Evolutionary conservation across 53 echinoderm and acorn worm species (phyloP).

Genomic region (Henricia sp.): DNA sequence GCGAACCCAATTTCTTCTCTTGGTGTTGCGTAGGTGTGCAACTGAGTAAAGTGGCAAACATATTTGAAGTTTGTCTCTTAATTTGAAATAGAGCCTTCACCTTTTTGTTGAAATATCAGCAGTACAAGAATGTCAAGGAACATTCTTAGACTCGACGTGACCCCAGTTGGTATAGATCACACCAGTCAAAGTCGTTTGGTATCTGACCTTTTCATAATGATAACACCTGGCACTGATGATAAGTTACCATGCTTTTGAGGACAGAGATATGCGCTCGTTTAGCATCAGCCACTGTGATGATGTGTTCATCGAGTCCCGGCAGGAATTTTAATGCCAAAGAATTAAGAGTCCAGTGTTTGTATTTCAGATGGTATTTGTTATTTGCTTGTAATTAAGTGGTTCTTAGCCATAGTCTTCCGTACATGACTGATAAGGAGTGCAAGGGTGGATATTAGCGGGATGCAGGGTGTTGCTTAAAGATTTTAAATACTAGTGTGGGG

Average conservation of each 20-base stretch:
- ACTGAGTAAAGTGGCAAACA: too few relatives aligned
- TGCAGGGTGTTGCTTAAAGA: too few relatives aligned
- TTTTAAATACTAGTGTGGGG: too few relatives aligned
- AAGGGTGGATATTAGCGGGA: too few relatives aligned
- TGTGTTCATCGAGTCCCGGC: too few relatives aligned
- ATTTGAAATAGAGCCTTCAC: not conserved
- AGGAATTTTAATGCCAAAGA: not conserved
- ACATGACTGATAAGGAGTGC: too few relatives aligned
- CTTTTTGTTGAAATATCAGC: not conserved
- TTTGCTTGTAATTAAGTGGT: not conserved
- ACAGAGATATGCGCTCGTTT: not conserved
- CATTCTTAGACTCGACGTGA: not conserved
- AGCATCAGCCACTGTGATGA: not conserved
- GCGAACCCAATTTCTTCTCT: not conserved
- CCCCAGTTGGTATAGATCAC: not conserved
- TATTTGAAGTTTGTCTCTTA: too few relatives aligned
- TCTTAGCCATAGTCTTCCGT: too few relatives aligned
- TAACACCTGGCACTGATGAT: not conserved
- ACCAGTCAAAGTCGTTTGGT: not conserved
- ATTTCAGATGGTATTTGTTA: not conserved
- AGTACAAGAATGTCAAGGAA: not conserved
- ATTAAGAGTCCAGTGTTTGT: not conserved
- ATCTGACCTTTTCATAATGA: constrained; percentile 10
- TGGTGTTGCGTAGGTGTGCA: too few relatives aligned
- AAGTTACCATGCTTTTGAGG: constrained; percentile 26